Evolutionary conservation across 2,113 vertebrate genomes (phyloP), one percentile per base, ranked within the genome.

Genomic region (Odocoileus hemionus): DNA sequence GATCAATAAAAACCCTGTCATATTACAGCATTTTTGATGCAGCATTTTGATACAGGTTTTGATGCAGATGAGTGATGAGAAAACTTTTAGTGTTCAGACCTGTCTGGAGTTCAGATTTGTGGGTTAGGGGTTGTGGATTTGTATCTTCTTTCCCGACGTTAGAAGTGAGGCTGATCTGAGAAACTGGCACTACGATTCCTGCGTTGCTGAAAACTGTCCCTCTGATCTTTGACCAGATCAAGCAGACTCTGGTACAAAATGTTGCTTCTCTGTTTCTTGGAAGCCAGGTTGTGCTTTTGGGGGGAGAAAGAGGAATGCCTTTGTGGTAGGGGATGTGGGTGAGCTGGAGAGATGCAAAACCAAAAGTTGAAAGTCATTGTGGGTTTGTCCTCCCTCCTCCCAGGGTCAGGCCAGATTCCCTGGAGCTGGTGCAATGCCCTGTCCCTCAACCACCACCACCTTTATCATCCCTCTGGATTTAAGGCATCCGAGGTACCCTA

Each of bases 361-460:
- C 0, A 15, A 55, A 13, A 84, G 21, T 61, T 30, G 12, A 25
- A 33, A 15, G n/a, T 19, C 30, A 4, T 6, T 4, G 1, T 0
- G 25, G 58, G 36, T 54, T 43, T 70, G 39, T 45, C n/a, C n/a
- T 16, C 17, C 36, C 39, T 43, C 21, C 30, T 61, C 47, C n/a
- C 50, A 25, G 70, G 33, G 39, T 55, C 64, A 0, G 0, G 13
- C 33, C 5, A 64, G 78, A 36, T 47, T 45, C 64, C 28, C 17
- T 17, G n/a, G 88, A 39, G 17, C 50, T 86, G 79, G 78, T 54
- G 6, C 30, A 15, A 3, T 21, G 25, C 15, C 30, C 39, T 17
- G 5, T 25, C 6, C 11, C 15, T 52, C 9, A 12, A 4, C 26
- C 74, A 14, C 39, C 6, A 15, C 39, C 43, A 45, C 13, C 23